Evolutionary conservation across 2,888 invertebrate species (phyloP), one percentile per base, ranked within the genome.

Genomic region (Schrankia costaestrigalis): DNA sequence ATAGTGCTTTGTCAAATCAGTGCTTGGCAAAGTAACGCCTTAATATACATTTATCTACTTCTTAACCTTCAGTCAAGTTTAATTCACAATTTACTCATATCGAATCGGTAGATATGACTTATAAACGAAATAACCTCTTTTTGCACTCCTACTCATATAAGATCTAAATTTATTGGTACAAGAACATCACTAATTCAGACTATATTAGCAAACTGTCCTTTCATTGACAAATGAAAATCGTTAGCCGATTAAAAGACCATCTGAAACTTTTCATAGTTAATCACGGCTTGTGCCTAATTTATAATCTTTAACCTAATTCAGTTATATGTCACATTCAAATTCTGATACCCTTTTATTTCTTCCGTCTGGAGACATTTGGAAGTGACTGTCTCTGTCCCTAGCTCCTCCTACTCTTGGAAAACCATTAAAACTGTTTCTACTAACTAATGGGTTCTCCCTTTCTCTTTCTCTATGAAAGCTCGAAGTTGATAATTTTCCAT

Each of bases 241-340:
- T n/a, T n/a, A n/a, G n/a, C n/a, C n/a, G n/a, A n/a, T n/a, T n/a
- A n/a, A n/a, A n/a, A n/a, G n/a, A n/a, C n/a, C n/a, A n/a, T n/a
- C n/a, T n/a, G n/a, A n/a, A n/a, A n/a, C n/a, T n/a, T n/a, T n/a
- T n/a, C n/a, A n/a, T n/a, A n/a, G n/a, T n/a, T n/a, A n/a, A n/a
- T n/a, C n/a, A n/a, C n/a, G n/a, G n/a, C n/a, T n/a, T n/a, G n/a
- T n/a, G n/a, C n/a, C n/a, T n/a, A n/a, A n/a, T n/a, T n/a, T n/a
- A n/a, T n/a, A n/a, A n/a, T n/a, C n/a, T n/a, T n/a, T n/a, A n/a
- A n/a, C n/a, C n/a, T n/a, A n/a, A n/a, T n/a, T n/a, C n/a, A n/a
- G n/a, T n/a, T 53, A 77, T 50, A 91, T 91, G 72, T 91, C 91
- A 67, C 91, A 91, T 67, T 91, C 91, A 57, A 91, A 91, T 66